Percentiles rank a stretch among this genome's conserved stretches.
Evolutionary conservation across 23 tunicate species (phyloP).

Genomic region (Ciona savignyi): DNA sequence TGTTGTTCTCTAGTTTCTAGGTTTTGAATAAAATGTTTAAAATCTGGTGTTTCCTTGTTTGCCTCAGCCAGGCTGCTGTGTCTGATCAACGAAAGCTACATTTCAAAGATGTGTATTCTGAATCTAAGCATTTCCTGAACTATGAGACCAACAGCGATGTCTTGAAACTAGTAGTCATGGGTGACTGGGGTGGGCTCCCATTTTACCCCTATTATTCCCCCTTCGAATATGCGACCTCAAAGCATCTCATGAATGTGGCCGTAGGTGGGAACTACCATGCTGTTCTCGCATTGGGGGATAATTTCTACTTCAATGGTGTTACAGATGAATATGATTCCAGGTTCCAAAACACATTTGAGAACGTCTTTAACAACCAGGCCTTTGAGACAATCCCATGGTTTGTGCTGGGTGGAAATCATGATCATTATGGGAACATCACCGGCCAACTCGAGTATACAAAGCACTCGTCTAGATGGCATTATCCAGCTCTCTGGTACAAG

Average conservation of each 20-base stretch:
- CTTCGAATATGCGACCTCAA: conserved; percentile 67
- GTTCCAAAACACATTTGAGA: conserved; percentile 81
- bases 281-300: conserved; percentile 79
- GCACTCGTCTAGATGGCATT: conserved; percentile 68
- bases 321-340: conserved; percentile 63
- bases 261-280: conserved; percentile 11
- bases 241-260: conserved; percentile 36
- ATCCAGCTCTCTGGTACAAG: conserved; percentile 70
- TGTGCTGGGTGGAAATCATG: conserved; percentile 87
- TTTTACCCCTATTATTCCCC: conserved; percentile 70
- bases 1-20: too few species aligned
- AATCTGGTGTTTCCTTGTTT: not conserved
- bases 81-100: not conserved
- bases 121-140: not conserved
- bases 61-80: not conserved
- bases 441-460: conserved; percentile 70
- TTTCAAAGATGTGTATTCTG: not conserved
- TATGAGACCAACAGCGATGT: not conserved
- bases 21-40: not conserved
- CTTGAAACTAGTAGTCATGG: conserved; percentile 60
- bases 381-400: conserved; percentile 62
- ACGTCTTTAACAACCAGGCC: conserved; percentile 45
- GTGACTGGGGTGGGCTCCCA: conserved; percentile 95
- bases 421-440: conserved; percentile 84
- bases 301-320: conserved; percentile 82